Conservation (phyloP, 2,797 vertebrate species). For the Bradypodion ventrale region DNA sequence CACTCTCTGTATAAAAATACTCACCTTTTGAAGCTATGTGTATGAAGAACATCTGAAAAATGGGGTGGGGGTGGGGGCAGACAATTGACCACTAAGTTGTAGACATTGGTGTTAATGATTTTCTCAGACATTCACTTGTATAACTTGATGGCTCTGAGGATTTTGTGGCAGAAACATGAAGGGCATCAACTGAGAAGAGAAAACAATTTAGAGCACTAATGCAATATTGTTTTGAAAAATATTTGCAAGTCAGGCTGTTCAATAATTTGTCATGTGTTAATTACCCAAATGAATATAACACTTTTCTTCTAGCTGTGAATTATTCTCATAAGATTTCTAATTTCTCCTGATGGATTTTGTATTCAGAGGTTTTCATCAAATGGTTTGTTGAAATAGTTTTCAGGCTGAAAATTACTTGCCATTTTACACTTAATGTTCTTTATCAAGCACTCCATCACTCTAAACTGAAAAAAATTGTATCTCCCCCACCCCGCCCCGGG, state of each 20-base stretch:
- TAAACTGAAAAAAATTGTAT: conserved; percentile 41
- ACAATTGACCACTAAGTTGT: neutral
- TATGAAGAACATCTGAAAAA: neutral
- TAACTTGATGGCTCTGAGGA: neutral
- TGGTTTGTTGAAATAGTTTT: neutral
- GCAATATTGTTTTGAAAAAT: conserved; percentile 36
- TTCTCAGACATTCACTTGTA: neutral
- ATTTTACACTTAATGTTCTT: neutral
- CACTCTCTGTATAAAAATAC: neutral
- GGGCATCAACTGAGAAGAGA: neutral
- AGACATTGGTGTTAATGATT: neutral
- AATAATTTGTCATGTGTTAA: conserved; percentile 35
- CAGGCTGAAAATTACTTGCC: conserved; percentile 8
- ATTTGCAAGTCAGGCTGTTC: conserved; percentile 27
- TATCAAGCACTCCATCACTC: conserved; percentile 30
- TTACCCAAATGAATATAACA: conserved; percentile 30
- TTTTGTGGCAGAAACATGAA: conserved; percentile 2
- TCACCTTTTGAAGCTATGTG: neutral
- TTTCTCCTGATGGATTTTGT: conserved; percentile 27
- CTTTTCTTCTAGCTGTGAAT: conserved; percentile 35
- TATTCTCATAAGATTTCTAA: conserved; percentile 16
- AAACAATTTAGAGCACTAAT: neutral
- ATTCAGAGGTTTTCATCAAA: accelerated
- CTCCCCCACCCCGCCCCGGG: conserved; percentile 42
- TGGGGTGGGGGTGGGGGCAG: neutral